Evolutionary conservation across 2,113 vertebrate species (phyloP), one percentile per base, ranked within the genome.

Genomic region (Urocitellus parryii): DNA sequence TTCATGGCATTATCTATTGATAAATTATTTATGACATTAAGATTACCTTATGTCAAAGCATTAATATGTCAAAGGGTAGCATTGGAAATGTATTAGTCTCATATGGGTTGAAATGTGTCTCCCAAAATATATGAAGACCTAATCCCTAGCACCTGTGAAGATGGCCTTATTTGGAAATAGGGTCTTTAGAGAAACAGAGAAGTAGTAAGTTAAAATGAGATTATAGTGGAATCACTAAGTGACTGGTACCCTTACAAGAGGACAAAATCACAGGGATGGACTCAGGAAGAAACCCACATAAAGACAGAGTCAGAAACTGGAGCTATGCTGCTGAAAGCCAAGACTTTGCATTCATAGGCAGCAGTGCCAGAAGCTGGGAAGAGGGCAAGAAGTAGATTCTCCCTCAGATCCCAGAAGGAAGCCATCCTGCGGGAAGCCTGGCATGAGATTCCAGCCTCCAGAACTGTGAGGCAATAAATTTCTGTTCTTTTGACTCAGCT

Each of bases 201-300:
- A 25, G 25, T 72, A 45, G 27, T 22, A 25, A 84, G 16, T n/a
- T 68, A 18, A 80, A 14, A 56, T 6, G 3, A 68, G 34, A 37
- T 53, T 18, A 5, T 8, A 6, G 27, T 51, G 61, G 39, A 42
- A n/a, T 39, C 34, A 51, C 34, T 53, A 42, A 25, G 4, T 34
- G n/a, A 32, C 45, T 63, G 14, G 2, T 11, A 0, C 42, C 20
- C 27, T 84, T 22, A 16, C 1, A 53, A 61, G 14, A n/a, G 27
- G 22, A 88, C 13, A 89, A 12, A 13, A 42, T 25, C 10, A 22
- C 8, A 25, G 16, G n/a, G 53, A 34, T 7, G 20, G 51, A 37
- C 5, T 2, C 6, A 24, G 8, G 58, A 18, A 34, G 29, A 34
- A 8, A 1, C 2, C 34, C 32, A 22, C 0, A 2, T 32, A 27